Percentiles rank a stretch among this genome's conserved stretches.
These are phyloP conservation scores for Uria lomvia DNA, from an alignment of 2,113 vertebrate genomes.

Conservation along the genomic window DNA sequence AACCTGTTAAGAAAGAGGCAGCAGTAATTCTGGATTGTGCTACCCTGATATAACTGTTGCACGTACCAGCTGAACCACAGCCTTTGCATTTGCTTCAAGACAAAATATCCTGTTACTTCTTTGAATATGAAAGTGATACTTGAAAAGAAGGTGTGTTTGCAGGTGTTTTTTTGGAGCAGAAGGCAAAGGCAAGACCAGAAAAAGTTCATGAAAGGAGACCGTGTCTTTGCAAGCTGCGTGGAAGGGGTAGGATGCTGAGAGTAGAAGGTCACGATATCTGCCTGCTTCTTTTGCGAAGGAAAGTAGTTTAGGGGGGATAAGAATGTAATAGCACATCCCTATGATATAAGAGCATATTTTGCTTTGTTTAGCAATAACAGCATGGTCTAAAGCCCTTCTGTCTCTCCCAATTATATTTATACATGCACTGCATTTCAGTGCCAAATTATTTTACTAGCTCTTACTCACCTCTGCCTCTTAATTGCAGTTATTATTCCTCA, in stretches of 20 bases:
- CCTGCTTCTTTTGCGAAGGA: background rate
- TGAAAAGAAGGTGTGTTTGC: rapidly evolving
- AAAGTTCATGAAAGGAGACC: background rate
- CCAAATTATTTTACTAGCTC: background rate
- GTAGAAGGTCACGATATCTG: background rate
- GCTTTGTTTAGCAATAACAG: background rate
- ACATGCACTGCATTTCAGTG: background rate
- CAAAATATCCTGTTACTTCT: background rate
- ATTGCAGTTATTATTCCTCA: background rate
- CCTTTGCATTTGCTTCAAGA: background rate
- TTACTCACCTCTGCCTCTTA: background rate
- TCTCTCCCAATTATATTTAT: background rate
- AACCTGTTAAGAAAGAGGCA: background rate
- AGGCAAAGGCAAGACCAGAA: background rate
- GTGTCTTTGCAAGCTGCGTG: background rate
- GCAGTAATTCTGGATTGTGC: background rate
- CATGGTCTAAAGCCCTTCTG: background rate
- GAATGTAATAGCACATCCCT: background rate
- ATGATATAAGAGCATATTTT: background rate
- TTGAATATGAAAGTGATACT: background rate
- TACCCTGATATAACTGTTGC: background rate
- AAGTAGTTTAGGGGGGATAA: background rate
- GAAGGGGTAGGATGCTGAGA: background rate
- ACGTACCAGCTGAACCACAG: rapidly evolving
- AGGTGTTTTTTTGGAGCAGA: background rate